Evolutionary conservation across 2,113 vertebrate genomes (phyloP).

Genomic region (Ochotona princeps): DNA sequence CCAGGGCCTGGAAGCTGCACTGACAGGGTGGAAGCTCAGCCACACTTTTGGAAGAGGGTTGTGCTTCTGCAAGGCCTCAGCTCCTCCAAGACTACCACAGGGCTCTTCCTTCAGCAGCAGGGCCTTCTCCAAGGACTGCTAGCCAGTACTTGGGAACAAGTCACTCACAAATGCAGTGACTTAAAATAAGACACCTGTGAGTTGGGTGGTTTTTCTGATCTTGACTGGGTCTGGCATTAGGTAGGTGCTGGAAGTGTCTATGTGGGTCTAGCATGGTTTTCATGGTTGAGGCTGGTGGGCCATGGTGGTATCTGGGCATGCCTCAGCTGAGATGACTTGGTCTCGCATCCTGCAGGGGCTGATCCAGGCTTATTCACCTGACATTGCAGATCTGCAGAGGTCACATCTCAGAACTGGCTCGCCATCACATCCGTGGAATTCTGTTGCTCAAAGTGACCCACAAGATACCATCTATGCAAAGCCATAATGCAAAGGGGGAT

Average conservation of each 20-base stretch:
- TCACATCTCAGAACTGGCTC: not conserved
- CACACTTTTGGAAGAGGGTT: not conserved
- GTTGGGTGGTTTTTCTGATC: not conserved
- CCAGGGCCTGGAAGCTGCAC: not conserved
- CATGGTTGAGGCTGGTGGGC: not conserved
- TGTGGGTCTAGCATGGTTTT: not conserved
- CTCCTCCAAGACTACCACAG: not conserved
- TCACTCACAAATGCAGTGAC: not conserved
- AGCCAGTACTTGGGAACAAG: not conserved
- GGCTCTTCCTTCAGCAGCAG: too few relatives aligned
- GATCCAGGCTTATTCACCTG: rapidly evolving
- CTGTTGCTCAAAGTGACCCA: not conserved
- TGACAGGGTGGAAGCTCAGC: not conserved
- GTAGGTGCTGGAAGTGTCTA: not conserved
- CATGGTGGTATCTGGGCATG: not conserved
- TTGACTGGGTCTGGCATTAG: not conserved
- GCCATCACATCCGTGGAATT: not conserved
- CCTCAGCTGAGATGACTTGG: not conserved
- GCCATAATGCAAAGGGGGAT: not conserved
- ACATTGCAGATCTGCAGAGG: not conserved
- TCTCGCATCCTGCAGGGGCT: not conserved
- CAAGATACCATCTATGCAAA: not conserved
- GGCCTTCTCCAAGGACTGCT: not conserved
- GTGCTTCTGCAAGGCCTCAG: not conserved
- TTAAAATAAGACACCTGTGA: not conserved